phyloP scores from a whole-genome alignment of 2,113 vertebrate genomes.

The Sapajus apella region DNA sequence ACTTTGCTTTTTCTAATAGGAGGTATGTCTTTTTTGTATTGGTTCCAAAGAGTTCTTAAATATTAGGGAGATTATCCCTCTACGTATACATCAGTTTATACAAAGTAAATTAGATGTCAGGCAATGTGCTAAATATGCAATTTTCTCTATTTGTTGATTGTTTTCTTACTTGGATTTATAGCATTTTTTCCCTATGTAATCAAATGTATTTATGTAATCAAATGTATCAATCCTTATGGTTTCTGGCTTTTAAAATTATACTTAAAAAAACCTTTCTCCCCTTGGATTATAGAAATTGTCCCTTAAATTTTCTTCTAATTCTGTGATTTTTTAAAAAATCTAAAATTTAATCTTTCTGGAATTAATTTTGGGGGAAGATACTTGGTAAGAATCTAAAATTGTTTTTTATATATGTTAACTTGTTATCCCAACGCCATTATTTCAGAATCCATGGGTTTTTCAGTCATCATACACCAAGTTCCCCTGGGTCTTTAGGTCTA shows the following conservation, averaged over 20 bases:
- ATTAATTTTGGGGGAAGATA: neutral
- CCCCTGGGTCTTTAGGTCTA: neutral
- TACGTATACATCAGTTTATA: neutral
- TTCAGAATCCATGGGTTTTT: neutral
- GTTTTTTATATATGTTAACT: neutral
- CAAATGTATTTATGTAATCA: neutral
- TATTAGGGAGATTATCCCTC: neutral
- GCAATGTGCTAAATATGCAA: neutral
- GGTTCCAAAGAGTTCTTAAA: neutral
- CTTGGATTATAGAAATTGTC: neutral
- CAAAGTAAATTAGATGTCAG: neutral
- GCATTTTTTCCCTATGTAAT: neutral
- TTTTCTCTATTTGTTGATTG: neutral
- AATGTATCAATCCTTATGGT: neutral
- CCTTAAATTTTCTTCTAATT: neutral
- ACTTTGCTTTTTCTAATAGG: neutral
- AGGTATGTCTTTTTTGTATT: neutral
- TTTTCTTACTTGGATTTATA: constrained; percentile 35
- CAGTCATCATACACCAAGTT: neutral
- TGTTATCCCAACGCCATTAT: neutral
- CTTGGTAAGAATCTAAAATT: too few species aligned
- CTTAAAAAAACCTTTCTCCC: neutral
- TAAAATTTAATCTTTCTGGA: neutral
- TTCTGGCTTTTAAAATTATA: constrained; percentile 18
- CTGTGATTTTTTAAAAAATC: neutral